Evolutionary conservation across 2,888 invertebrate species (phyloP), one percentile per base, ranked within the genome.

Genomic region (Matsumyia berberina): DNA sequence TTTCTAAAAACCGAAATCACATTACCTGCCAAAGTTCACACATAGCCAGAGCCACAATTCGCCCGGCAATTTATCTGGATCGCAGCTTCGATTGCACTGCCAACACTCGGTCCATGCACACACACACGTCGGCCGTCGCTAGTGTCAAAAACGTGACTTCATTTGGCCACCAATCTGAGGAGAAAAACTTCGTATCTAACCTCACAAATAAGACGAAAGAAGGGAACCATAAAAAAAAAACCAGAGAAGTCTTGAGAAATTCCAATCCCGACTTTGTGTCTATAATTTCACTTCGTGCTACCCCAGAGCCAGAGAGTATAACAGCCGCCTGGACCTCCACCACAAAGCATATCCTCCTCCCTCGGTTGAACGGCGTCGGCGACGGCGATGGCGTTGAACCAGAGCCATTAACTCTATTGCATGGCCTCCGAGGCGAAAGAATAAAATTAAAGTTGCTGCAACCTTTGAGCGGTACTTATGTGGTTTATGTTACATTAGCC

Each of bases 61-160:
- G 53, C 74, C 74, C 58, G 39, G 64, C 70, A 66, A 80, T 85
- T 74, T 85, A 85, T 85, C 80, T 85, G 76, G 70, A 76, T 80
- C 64, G 69, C 46, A 42, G 58, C 62, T 74, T 12, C 57, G 70
- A 76, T 77, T 69, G 42, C 62, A 46, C 62, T 49, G 58, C 62
- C 60, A 44, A 62, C 70, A 64, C 62, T 67, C 17, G 44, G 12
- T 53, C 5, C 64, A 57, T 19, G 17, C 39, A 55, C 55, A 44
- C 37, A 58, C 51, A 35, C 53, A 19, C 46, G 17, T 11, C 58
- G 37, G 17, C 39, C 69, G 44, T 17, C 46, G 62, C 42, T 66
- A 86, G 87, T 88, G 87, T 87, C 87, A 87, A 86, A 88, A 88
- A 87, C 87, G 88, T 88, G 88, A 87, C 86, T 87, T 77, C 76